A percentile compares a stretch with the other conserved stretches of the same genome.
These are phyloP conservation scores for Scolopax mira DNA, from an alignment of 2,113 vertebrate genomes.

Conservation along the genomic window DNA sequence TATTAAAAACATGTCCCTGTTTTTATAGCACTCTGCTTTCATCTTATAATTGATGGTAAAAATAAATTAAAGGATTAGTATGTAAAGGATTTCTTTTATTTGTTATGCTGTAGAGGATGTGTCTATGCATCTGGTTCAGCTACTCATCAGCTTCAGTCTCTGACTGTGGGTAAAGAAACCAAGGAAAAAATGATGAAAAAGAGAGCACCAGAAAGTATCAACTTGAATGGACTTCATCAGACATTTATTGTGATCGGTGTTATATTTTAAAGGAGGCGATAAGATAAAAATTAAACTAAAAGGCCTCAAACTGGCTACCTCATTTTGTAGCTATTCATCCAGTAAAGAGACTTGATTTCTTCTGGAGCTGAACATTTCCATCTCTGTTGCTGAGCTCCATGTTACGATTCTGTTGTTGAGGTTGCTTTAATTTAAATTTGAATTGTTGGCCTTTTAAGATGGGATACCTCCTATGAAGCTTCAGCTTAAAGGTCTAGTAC, in stretches of 20 bases:
- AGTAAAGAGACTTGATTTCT: background rate
- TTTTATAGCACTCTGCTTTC: background rate
- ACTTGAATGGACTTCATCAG: background rate
- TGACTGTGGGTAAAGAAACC: background rate
- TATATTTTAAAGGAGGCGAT: background rate
- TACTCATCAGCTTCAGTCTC: background rate
- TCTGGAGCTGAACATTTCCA: background rate
- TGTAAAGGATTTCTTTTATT: background rate
- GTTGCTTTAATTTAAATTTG: background rate
- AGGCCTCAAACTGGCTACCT: background rate
- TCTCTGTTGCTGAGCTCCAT: background rate
- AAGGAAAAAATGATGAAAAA: background rate
- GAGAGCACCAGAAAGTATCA: background rate
- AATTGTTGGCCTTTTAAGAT: background rate
- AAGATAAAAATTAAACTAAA: background rate
- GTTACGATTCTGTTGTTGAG: background rate
- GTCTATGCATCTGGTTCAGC: background rate
- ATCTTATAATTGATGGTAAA: background rate
- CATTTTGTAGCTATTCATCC: background rate
- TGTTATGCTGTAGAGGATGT: background rate
- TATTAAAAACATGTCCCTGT: background rate
- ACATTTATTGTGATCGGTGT: background rate
- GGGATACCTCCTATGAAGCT: background rate
- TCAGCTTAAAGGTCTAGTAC: background rate
- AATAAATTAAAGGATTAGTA: slow-evolving; percentile 21